Evolutionary conservation across 2,888 invertebrate species (phyloP).

Genomic region (Eutolmus rufibarbis): DNA sequence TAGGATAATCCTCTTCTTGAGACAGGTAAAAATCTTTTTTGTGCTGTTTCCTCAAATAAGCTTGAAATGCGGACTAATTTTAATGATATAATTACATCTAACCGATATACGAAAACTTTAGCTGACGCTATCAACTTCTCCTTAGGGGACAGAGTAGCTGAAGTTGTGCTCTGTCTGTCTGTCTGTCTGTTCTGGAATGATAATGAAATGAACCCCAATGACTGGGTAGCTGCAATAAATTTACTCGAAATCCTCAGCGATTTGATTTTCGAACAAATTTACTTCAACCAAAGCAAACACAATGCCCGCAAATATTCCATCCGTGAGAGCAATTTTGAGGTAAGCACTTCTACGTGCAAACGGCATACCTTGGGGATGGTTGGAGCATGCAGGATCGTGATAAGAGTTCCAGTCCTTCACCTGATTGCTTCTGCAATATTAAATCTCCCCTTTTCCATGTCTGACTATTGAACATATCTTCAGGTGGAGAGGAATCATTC

Average conservation of each 20-base stretch:
- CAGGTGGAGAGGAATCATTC: background rate
- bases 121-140: background rate
- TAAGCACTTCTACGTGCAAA: background rate
- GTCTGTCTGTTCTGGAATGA: background rate
- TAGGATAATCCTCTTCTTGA: no score
- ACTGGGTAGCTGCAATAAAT: background rate
- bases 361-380: background rate
- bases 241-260: background rate
- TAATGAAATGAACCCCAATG: background rate
- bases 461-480: background rate
- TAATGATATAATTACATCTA: background rate
- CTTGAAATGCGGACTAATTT: background rate
- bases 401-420: background rate
- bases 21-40: background rate
- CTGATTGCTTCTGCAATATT: background rate
- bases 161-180: background rate
- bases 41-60: background rate
- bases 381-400: background rate
- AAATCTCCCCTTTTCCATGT: background rate
- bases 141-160: background rate
- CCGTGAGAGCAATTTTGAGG: background rate
- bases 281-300: background rate
- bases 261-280: background rate
- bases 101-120: background rate
- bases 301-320: background rate